Conservation (phyloP, 1,140 invertebrate genomes). For the Sycophila sp. region DNA sequence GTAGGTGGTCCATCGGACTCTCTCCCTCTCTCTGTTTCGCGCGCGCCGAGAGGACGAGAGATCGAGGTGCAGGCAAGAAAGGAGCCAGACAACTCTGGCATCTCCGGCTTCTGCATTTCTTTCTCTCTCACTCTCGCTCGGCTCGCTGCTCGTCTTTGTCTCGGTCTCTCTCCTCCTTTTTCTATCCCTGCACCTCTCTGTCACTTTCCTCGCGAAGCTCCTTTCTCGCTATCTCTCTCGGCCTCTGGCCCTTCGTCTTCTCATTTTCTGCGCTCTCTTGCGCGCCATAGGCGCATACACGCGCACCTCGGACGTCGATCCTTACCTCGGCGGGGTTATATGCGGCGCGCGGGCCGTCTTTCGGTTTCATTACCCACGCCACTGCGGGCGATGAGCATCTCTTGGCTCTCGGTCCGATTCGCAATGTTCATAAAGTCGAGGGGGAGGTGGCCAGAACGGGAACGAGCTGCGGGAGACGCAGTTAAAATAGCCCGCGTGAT, state of each 20-base stretch:
- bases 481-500: constrained; percentile 22
- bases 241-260: not conserved
- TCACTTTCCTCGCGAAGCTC: constrained; percentile 19
- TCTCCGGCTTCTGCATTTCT: constrained; percentile 45
- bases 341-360: no score
- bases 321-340: no score
- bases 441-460: not conserved
- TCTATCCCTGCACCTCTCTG: constrained; percentile 37
- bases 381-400: not conserved
- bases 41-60: not conserved
- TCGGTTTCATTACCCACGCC: constrained; percentile 17
- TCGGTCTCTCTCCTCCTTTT: constrained; percentile 22
- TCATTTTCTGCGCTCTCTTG: constrained; percentile 42
- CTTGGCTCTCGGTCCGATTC: not conserved
- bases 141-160: not conserved
- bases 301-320: no score
- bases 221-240: constrained; percentile 4
- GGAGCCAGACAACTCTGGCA: constrained; percentile 43
- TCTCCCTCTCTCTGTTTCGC: not conserved
- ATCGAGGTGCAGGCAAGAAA: constrained; percentile 35
- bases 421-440: constrained; percentile 19
- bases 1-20: constrained; percentile 63
- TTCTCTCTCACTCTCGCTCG: constrained; percentile 11
- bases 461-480: constrained; percentile 28
- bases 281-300: no score